Base-by-base conservation (phyloP, 2,797 vertebrate species). In the Lagodon rhomboides region DNA sequence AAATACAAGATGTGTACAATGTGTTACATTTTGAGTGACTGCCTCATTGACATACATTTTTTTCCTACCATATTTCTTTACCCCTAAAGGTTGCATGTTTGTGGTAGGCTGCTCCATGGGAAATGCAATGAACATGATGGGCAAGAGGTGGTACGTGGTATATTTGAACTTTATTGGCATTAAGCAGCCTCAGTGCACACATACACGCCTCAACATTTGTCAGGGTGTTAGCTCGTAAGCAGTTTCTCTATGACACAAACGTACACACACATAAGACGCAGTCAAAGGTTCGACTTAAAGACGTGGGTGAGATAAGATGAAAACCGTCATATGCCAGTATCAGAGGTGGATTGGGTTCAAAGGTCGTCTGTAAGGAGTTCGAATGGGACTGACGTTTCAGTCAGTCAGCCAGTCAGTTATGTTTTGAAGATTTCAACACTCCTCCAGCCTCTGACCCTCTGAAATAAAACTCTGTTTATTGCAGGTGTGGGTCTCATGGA, bases 121-220 rank as follows among this genome's bases (percentile, higher is more conserved):
- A 0, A 92, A 77, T 59, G 86, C 95, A 12, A 74, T 97, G 20
- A 88, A 82, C 1, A 94, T 89, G 0, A 86, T 98, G 6, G 83
- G 95, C 64, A 96, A 96, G 91, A 99, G 99, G 77, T 34, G 98
- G 97, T 0, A 47, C 84, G 56, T 98, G 97, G 97, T 99, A 97
- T 81, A 99, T 99, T 85, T 17, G 97, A 75, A 38, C 3, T 68
- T 76, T 41, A 58, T 25, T 27, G 12, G 0, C 1, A 1, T 1
- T 6, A 76, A 76, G 54, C 16, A 18, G 3, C 0, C 16, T 13
- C 3, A 30, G 51, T 17, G 18, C 9, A 58, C 53, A 59, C 16
- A 77, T 8, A 67, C 34, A 76, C 54, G 25, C 46, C 38, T 50
- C 15, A 59, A 64, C 25, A 3, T 71, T 64, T 22, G 16, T 71